These are phyloP conservation scores for Microplitis manilae DNA, from an alignment of 2,888 invertebrate species.

Conservation along the genomic window DNA sequence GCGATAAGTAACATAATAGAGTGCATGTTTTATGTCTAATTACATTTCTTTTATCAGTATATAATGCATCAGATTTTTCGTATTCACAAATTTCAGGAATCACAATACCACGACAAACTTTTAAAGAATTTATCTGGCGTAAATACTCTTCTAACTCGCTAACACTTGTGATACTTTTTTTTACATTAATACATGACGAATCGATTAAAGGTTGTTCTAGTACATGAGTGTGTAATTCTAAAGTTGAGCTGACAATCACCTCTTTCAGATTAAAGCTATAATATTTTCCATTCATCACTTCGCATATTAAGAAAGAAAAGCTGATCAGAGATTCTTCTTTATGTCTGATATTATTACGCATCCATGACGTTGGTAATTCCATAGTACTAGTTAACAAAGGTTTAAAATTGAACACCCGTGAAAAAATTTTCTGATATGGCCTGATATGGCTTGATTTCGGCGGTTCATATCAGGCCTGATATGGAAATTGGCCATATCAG, in stretches of 20 bases:
- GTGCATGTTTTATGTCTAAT: neutral
- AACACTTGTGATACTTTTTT: neutral
- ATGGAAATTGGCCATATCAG: too few relatives aligned
- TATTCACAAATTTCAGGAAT: neutral
- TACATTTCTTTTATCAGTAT: neutral
- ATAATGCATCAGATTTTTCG: neutral
- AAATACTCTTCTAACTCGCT: neutral
- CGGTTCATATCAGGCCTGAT: too few relatives aligned
- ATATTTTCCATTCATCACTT: neutral
- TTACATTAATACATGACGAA: neutral
- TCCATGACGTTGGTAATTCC: neutral
- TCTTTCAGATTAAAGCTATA: neutral
- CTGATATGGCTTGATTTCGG: too few relatives aligned
- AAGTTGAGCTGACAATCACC: neutral
- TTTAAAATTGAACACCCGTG: neutral
- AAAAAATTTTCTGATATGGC: too few relatives aligned
- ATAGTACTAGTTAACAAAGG: neutral
- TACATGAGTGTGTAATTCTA: neutral
- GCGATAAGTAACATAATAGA: neutral
- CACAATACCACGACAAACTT: neutral
- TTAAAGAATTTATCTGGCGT: neutral
- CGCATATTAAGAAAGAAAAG: neutral
- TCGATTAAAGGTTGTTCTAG: neutral
- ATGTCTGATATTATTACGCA: conserved; percentile 23
- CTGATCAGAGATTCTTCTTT: neutral